Evolutionary conservation across 2,888 invertebrate species (phyloP), one percentile per base, ranked within the genome.

Genomic region (Parascotia fuliginaria): DNA sequence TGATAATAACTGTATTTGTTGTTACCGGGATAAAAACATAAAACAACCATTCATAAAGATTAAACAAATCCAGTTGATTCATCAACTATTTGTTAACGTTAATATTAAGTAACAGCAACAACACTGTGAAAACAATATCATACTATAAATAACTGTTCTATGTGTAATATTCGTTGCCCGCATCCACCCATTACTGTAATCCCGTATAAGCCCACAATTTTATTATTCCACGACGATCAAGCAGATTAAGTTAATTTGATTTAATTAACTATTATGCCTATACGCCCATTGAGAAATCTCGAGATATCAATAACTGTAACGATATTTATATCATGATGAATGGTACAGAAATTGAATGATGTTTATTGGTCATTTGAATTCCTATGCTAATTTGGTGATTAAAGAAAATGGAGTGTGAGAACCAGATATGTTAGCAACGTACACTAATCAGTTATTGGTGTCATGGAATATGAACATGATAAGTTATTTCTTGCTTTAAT

Each of bases 191-290:
- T 71, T 66, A 60, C 64, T 61, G 61, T 77, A 73, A 80, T 78
- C 72, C 73, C 58, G 60, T 65, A 70, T 75, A 75, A 76, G 65
- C 72, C n/a, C 75, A 70, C 67, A 65, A 58, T 81, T 85, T 86
- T 84, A 86, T 81, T 74, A 75, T 71, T 50, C 52, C 47, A 51
- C 65, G 73, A 81, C 81, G 79, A 83, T 83, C 64, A 70, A 76
- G 67, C 65, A 75, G 73, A 85, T 84, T 80, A 83, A 77, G 73
- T 78, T 84, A 83, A 85, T 83, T 81, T 77, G 72, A 79, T 78
- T 79, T 73, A 74, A 77, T 73, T 67, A 49, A 63, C 60, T 62
- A 69, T 63, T 61, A 64, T 55, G 61, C 55, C 58, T 48, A 47
- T 56, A 53, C 46, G 59, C 50, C 59, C 51, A 62, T 63, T 46